Percentiles rank a stretch among this genome's conserved stretches.
These are phyloP conservation scores for Pachyuromys duprasi DNA, from an alignment of 2,797 vertebrate genomes.

Conservation along the genomic window DNA sequence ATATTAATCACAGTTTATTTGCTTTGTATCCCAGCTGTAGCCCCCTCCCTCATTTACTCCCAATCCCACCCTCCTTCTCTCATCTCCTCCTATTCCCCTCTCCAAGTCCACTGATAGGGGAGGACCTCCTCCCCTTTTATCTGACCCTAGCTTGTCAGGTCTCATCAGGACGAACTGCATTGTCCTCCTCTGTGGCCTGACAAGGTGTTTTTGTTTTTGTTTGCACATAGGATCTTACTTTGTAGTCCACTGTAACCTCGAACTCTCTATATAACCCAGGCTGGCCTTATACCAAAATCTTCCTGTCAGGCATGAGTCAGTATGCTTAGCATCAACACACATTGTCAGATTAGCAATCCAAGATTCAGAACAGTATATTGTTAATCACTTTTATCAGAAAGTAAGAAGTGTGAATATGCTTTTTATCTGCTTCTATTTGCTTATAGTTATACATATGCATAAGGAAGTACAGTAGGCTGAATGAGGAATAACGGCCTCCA, in stretches of 20 bases:
- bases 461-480: background rate
- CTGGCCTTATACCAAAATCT: background rate
- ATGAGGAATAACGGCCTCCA: background rate
- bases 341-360: background rate
- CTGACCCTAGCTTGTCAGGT: too few species aligned
- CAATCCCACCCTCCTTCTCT: too few species aligned
- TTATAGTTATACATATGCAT: background rate
- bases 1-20: too few species aligned
- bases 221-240: background rate
- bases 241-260: background rate
- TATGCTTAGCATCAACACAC: background rate
- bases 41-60: too few species aligned
- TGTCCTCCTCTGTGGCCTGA: too few species aligned
- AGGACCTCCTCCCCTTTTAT: too few species aligned
- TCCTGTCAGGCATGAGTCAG: background rate
- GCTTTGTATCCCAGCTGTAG: too few species aligned
- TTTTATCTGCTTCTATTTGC: background rate
- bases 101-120: too few species aligned
- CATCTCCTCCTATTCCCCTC: too few species aligned
- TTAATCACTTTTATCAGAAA: constrained; percentile 16
- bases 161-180: too few species aligned
- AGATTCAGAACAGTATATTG: background rate
- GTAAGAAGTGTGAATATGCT: background rate
- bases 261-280: background rate
- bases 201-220: background rate